Evolutionary conservation across 1,140 invertebrate species (phyloP), one percentile per base, ranked within the genome.

Genomic region (Brachionus sp.): DNA sequence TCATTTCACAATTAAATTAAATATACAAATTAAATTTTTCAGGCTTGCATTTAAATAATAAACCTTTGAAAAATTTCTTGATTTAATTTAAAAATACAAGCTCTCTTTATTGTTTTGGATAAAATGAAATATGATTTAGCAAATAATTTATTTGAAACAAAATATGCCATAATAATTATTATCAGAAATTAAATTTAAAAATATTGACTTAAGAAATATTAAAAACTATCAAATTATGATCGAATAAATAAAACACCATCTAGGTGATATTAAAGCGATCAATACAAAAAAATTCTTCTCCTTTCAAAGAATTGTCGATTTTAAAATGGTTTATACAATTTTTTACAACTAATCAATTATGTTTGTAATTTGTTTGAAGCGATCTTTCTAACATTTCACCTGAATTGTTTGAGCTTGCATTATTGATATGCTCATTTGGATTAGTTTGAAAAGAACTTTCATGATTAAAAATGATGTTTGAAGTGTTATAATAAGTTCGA

Each of bases 381-480:
- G 39, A 42, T 5, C 1, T 19, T 7, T 50, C 16, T 16, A 6
- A 13, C n/a, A 19, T 19, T 57, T 19, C 7, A 57, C 19, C 50
- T 19, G 19, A 57, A 5, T 3, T 29, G 29, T 5, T 19, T 57
- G 50, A 19, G 7, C 1, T 19, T 19, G 9, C 6, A 25, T 57
- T 5, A 57, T 57, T 57, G 16, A 10, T 7, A 29, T 53, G 23
- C 5, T 44, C 37, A 1, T 39, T 25, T 37, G 10, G 25, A 46
- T 77, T 53, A 77, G 9, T 42, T n/a, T 39, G 10, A 19, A 29
- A 4, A 23, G 23, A 13, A 77, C 19, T 23, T 37, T 35, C 10
- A 23, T 39, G 2, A 19, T 98, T 96, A 89, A 98, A 96, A 88
- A 98, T 98, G 86, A 98, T 97, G 68, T 95, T 97, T 64, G 96